Evolutionary conservation across 2,113 vertebrate genomes (phyloP).

Genomic region (Rattus rattus): DNA sequence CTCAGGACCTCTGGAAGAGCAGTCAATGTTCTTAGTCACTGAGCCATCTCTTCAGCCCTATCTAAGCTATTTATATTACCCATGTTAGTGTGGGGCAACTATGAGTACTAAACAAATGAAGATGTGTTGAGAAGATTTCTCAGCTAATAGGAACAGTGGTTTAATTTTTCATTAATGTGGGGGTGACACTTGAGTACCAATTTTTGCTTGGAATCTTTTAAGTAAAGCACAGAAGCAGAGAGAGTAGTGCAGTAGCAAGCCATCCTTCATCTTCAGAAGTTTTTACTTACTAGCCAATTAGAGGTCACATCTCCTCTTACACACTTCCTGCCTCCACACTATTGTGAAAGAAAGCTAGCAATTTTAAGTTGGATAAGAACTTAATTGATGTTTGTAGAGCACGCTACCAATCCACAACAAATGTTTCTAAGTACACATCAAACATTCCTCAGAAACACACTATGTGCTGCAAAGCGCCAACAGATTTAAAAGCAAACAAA

Average conservation of each 20-base stretch:
- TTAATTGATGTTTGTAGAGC: conserved; percentile 19
- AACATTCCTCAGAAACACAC: not conserved
- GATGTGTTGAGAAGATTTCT: not conserved
- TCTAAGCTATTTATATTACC: not conserved
- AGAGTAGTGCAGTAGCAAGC: not conserved
- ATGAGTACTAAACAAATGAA: not conserved
- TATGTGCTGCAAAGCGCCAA: not conserved
- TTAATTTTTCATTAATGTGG: conserved; percentile 8
- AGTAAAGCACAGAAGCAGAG: not conserved
- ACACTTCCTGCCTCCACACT: not conserved
- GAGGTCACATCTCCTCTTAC: not conserved
- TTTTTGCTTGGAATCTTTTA: conserved; percentile 15
- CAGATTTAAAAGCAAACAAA: conserved; percentile 2
- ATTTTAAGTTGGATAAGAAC: not conserved
- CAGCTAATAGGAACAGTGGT: not conserved
- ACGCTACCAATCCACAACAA: not conserved
- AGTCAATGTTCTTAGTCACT: too few species aligned
- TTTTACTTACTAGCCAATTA: not conserved
- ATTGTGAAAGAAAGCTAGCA: conserved; percentile 1
- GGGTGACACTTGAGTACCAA: not conserved
- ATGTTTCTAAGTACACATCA: not conserved
- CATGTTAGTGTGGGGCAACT: not conserved
- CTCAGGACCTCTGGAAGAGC: too few species aligned
- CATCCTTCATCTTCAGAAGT: not conserved
- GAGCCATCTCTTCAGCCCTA: not conserved